Percentiles rank a stretch among this genome's conserved stretches.
Conservation (phyloP, 2,113 vertebrate genomes). For the Pogona vitticeps region DNA sequence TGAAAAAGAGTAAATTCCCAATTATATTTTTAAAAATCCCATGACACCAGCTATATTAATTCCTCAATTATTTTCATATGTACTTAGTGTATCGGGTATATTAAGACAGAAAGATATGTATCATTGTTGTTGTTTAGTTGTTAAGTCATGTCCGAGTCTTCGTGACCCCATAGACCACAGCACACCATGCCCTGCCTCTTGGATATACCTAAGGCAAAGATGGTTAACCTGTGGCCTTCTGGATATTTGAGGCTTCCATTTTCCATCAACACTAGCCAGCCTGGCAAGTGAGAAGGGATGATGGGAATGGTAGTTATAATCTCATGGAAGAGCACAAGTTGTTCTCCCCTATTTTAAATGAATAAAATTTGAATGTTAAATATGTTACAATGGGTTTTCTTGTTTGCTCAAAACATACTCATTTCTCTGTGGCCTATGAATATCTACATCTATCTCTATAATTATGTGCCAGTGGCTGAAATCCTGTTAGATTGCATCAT, state of each 20-base stretch:
- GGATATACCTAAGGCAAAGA: neutral
- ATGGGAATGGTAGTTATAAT: neutral
- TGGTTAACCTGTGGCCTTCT: neutral
- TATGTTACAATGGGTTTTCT: neutral
- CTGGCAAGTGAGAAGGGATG: neutral
- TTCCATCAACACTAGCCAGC: neutral
- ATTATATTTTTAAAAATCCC: neutral
- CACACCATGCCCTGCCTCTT: too few relatives aligned
- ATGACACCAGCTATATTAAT: neutral
- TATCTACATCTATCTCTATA: too few relatives aligned
- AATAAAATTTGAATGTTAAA: neutral
- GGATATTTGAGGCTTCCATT: neutral
- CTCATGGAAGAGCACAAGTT: neutral
- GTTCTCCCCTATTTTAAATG: neutral
- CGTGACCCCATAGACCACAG: too few relatives aligned
- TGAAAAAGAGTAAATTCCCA: neutral
- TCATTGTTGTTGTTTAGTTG: too few relatives aligned
- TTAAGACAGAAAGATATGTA: too few relatives aligned
- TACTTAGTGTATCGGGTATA: neutral
- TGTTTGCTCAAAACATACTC: neutral
- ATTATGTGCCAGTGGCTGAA: too few relatives aligned
- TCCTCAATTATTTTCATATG: neutral
- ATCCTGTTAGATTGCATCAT: too few relatives aligned
- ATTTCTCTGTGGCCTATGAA: neutral
- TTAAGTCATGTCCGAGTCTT: too few relatives aligned